Conservation (phyloP, 2,888 invertebrate genomes). For the Pasiphila rectangulata region DNA sequence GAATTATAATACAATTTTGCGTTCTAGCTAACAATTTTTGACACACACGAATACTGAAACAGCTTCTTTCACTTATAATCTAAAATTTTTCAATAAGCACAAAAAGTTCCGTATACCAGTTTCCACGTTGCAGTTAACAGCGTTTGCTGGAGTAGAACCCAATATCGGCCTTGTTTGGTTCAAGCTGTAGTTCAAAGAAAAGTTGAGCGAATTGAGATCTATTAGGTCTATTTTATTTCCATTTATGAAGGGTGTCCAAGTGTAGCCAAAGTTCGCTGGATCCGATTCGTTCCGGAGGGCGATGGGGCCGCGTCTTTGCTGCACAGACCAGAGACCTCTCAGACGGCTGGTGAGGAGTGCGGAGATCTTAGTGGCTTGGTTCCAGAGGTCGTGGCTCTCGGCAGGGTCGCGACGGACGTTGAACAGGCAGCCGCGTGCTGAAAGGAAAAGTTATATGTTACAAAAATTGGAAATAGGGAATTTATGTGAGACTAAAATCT, state of each 20-base stretch:
- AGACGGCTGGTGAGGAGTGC: constrained; percentile 59
- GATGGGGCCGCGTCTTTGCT: constrained; percentile 68
- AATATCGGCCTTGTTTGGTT: constrained; percentile 26
- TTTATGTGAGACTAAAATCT: too few species aligned
- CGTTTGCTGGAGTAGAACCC: constrained; percentile 43
- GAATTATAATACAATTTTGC: too few species aligned
- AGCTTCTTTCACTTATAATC: background rate
- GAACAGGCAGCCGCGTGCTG: constrained; percentile 85
- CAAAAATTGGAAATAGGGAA: background rate
- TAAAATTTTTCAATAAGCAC: constrained; percentile 55
- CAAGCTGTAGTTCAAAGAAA: constrained; percentile 39
- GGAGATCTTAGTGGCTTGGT: constrained; percentile 75
- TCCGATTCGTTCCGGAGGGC: constrained; percentile 80
- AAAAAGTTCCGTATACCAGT: constrained; percentile 62
- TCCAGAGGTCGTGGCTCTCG: constrained; percentile 86
- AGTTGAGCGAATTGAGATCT: constrained; percentile 39
- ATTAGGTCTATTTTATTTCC: constrained; percentile 24
- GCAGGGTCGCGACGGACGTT: constrained; percentile 90
- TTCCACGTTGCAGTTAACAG: constrained; percentile 54
- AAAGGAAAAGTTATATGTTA: constrained; percentile 34
- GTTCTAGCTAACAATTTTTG: too few species aligned
- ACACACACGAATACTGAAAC: background rate
- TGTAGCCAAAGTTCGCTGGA: constrained; percentile 85
- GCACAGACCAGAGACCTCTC: constrained; percentile 67
- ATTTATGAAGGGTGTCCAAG: constrained; percentile 85